Evolutionary conservation across 1,140 invertebrate species (phyloP).

Genomic region (Eumeta japonica): DNA sequence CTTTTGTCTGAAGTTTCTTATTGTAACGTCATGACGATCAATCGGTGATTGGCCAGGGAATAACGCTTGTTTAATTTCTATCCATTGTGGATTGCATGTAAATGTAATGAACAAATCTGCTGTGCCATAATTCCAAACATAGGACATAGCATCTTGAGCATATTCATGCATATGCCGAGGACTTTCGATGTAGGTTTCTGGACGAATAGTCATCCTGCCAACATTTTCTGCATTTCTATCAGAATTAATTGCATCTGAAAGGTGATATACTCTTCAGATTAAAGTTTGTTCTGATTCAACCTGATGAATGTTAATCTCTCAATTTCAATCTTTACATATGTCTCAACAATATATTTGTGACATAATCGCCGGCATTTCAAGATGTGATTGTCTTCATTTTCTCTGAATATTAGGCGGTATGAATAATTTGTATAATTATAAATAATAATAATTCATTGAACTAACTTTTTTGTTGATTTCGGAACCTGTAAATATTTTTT

Average conservation of each 20-base stretch:
- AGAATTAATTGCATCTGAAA: constrained; percentile 22
- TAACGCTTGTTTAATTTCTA: constrained; percentile 30
- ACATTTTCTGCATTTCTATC: constrained; percentile 21
- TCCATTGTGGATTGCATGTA: constrained; percentile 55
- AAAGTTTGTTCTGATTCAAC: constrained; percentile 32
- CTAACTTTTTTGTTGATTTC: constrained; percentile 8
- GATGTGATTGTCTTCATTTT: constrained; percentile 18
- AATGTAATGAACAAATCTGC: constrained; percentile 50
- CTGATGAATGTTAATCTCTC: constrained; percentile 29
- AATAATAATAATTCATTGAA: constrained; percentile 16
- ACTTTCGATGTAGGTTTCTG: constrained; percentile 32
- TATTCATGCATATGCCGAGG: constrained; percentile 44
- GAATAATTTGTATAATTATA: no score
- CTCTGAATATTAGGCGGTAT: constrained; percentile 18
- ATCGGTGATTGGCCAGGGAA: constrained; percentile 26
- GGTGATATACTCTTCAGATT: constrained; percentile 31
- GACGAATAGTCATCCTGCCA: constrained; percentile 26
- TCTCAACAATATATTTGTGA: constrained; percentile 37
- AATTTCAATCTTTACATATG: constrained; percentile 40
- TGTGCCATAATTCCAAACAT: constrained; percentile 34
- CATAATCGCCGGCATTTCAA: constrained; percentile 22
- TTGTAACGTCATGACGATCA: constrained; percentile 34
- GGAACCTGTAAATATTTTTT: constrained; percentile 10
- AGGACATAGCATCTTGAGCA: constrained; percentile 41
- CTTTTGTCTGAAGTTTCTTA: constrained; percentile 54